Evolutionary conservation across 2,888 invertebrate species (phyloP).

Genomic region (Embidobia sp.): DNA sequence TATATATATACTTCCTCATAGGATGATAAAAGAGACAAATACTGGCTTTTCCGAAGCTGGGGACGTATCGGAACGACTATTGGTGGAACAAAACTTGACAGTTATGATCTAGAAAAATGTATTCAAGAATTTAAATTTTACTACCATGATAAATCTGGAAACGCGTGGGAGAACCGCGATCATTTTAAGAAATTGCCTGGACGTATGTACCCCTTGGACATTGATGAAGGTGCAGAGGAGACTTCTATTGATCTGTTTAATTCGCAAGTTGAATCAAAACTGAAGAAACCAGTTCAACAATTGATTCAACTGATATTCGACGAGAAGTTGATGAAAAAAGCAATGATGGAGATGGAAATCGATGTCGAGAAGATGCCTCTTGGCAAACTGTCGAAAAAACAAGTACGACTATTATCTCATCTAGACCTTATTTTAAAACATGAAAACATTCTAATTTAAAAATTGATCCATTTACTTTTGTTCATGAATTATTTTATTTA

Average conservation of each 20-base stretch:
- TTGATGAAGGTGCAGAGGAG: constrained; percentile 89
- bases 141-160: constrained; percentile 92
- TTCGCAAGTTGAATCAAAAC: constrained; percentile 85
- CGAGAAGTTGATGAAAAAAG: constrained; percentile 93
- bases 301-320: constrained; percentile 95
- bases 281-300: constrained; percentile 90
- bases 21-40: constrained; percentile 85
- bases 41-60: constrained; percentile 95
- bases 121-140: constrained; percentile 84
- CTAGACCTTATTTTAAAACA: no score
- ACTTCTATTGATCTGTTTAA: constrained; percentile 80
- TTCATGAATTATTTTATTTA: no score
- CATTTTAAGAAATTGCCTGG: constrained; percentile 88
- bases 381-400: constrained; percentile 92
- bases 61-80: constrained; percentile 96
- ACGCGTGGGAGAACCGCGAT: constrained; percentile 87
- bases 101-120: constrained; percentile 83
- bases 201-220: constrained; percentile 91
- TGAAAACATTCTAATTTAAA: no score
- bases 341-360: constrained; percentile 97
- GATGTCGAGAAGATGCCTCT: constrained; percentile 99
- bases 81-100: constrained; percentile 88
- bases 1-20: no score
- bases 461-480: no score
- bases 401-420: constrained; percentile 30